Evolutionary conservation across 2,797 vertebrate genomes (phyloP).

Genomic region (Limnodromus scolopaceus): DNA sequence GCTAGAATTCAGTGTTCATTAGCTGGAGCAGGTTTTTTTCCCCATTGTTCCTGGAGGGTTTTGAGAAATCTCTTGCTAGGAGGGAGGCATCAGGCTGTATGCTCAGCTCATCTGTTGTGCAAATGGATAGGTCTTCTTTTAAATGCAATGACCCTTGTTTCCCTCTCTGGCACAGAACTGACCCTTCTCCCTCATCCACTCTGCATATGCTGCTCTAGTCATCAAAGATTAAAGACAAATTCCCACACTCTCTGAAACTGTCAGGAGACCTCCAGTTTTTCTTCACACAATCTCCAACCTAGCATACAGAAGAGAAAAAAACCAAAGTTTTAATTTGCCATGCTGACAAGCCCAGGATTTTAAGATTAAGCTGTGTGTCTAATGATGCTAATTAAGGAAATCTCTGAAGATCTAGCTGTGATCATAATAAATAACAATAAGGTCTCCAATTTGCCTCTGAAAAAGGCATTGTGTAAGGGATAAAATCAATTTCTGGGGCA

Average conservation of each 20-base stretch:
- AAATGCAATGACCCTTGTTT: conserved; percentile 3
- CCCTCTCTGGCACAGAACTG: neutral
- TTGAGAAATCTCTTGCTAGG: conserved; percentile 2
- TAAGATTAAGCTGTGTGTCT: conserved; percentile 68
- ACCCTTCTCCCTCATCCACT: neutral
- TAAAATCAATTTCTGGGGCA: neutral
- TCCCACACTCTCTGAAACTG: conserved; percentile 43
- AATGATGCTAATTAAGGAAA: conserved; percentile 66
- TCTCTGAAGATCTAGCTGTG: conserved; percentile 51
- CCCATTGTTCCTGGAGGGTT: conserved; percentile 10
- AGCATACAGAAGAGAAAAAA: neutral
- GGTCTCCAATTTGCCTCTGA: conserved; percentile 6
- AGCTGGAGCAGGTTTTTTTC: conserved; percentile 5
- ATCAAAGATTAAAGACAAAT: conserved; percentile 51
- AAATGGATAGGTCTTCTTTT: neutral
- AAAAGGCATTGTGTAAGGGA: neutral
- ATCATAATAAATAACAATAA: conserved; percentile 63
- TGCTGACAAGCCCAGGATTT: conserved; percentile 59
- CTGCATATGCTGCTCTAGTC: neutral
- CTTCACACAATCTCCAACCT: neutral
- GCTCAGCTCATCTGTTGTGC: neutral
- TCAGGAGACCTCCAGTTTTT: conserved; percentile 30
- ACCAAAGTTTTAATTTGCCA: conserved; percentile 32
- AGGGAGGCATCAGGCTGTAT: neutral
- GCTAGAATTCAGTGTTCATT: conserved; percentile 60